These are phyloP conservation scores for Haliclona indistincta DNA, from an alignment of 37 sponge, comb jelly and placozoan genomes.

Conservation along the genomic window DNA sequence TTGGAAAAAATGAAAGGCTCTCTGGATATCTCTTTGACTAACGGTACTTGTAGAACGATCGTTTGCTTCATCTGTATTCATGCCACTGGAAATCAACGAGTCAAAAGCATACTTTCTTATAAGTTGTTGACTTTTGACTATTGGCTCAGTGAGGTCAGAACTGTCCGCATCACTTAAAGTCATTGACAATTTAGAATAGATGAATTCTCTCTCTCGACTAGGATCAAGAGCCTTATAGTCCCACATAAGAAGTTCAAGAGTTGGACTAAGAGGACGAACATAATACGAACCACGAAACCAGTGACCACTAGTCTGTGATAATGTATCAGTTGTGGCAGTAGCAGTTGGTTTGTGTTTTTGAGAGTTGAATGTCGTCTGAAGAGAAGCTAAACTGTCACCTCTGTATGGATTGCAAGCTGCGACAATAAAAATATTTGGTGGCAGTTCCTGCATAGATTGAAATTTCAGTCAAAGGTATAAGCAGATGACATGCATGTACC, in stretches of 20 bases:
- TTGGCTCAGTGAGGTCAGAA: slow-evolving; percentile 15
- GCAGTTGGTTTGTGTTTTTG: slow-evolving; percentile 33
- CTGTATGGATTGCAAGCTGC: slow-evolving; percentile 91
- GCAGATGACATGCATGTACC: too few relatives aligned
- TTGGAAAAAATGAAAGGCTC: background rate
- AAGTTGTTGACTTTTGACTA: slow-evolving; percentile 37
- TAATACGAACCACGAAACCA: slow-evolving; percentile 80
- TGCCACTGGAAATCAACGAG: slow-evolving; percentile 22
- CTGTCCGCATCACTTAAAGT: background rate
- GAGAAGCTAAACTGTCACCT: slow-evolving; percentile 57
- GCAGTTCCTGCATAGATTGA: slow-evolving; percentile 60
- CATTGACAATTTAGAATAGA: slow-evolving; percentile 60
- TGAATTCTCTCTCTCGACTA: slow-evolving; percentile 75
- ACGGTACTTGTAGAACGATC: slow-evolving; percentile 41
- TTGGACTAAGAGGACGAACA: slow-evolving; percentile 79
- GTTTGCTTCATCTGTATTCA: slow-evolving; percentile 11
- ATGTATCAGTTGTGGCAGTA: too few relatives aligned
- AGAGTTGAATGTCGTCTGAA: background rate
- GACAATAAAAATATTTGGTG: slow-evolving; percentile 72
- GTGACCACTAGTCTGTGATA: slow-evolving; percentile 2
- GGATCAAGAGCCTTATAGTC: slow-evolving; percentile 74
- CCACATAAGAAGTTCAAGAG: slow-evolving; percentile 74
- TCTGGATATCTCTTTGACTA: slow-evolving; percentile 70
- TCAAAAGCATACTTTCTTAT: slow-evolving; percentile 48
- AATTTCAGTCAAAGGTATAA: too few relatives aligned